Evolutionary conservation across 2,888 invertebrate genomes (phyloP), one percentile per base, ranked within the genome.

Genomic region (Hemicrepidius hirtus): DNA sequence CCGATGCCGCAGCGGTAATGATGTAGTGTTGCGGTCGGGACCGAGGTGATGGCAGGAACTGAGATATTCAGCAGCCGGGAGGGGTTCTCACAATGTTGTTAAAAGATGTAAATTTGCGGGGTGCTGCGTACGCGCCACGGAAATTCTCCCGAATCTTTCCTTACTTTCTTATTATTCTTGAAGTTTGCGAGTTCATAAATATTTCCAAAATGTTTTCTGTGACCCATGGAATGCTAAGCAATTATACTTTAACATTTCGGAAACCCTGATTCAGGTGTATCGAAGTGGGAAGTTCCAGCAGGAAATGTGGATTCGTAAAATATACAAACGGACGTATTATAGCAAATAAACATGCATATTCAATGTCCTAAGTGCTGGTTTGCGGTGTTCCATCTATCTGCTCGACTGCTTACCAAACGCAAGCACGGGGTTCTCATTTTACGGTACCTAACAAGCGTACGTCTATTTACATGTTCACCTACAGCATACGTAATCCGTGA

Each of bases 1-100:
- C 71, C 74, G 76, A 77, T 78, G 74, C 76, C 76, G 75, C 76
- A 76, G 76, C 75, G 75, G 79, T 82, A 80, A 82, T 82, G 82
- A 81, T 80, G 78, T 80, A 80, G 81, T 80, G 80, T 79, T 80
- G 79, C 75, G 78, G 79, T 77, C 68, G 76, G 76, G 78, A 76
- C 78, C 75, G 78, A 79, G 80, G 80, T 77, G 78, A 76, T 78
- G 73, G 50, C 68, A 71, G 37, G 79, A 78, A 78, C 77, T 76
- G 77, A 75, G 78, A 80, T 77, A 80, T 79, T 78, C 78, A 79
- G 78, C 78, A 76, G 71, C 73, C 59, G 41, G 59, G 75, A 71
- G 77, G 76, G 75, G 73, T 75, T 75, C 72, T 75, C 79, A 68
- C 77, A 76, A 78, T 74, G 78, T 78, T 77, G 79, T 78, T 80